Conservation (phyloP, 2,888 invertebrate species). For the Sphaerophoria taeniata region DNA sequence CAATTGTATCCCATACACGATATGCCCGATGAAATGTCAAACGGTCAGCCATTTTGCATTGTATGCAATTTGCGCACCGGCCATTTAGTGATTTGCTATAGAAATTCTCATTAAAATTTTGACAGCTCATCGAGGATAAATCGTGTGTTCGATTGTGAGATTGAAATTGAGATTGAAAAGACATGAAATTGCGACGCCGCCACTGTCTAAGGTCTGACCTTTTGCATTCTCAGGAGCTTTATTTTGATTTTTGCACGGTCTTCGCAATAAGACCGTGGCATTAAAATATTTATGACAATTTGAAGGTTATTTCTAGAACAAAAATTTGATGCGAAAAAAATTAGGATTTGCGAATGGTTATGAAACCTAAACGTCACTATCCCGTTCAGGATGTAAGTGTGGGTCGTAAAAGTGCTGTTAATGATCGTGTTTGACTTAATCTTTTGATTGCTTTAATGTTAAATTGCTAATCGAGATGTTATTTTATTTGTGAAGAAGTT, state of each 20-base stretch:
- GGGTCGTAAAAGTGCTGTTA: constrained; percentile 44
- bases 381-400: constrained; percentile 47
- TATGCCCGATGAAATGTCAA: constrained; percentile 65
- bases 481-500: constrained; percentile 27
- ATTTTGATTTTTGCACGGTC: constrained; percentile 24
- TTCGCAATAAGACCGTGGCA: constrained; percentile 4
- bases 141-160: constrained; percentile 47
- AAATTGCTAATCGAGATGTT: constrained; percentile 29
- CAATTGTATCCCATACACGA: constrained; percentile 29
- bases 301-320: neutral
- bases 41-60: constrained; percentile 48
- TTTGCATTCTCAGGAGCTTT: constrained; percentile 30
- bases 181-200: constrained; percentile 35
- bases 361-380: constrained; percentile 39
- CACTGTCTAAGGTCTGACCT: constrained; percentile 37
- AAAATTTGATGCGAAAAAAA: constrained; percentile 12
- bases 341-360: constrained; percentile 39
- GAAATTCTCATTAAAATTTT: constrained; percentile 71
- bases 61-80: neutral
- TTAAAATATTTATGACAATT: constrained; percentile 9
- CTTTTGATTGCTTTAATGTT: constrained; percentile 18
- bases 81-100: neutral
- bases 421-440: constrained; percentile 54
- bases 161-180: constrained; percentile 50
- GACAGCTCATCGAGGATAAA: constrained; percentile 72